Evolutionary conservation across 2,888 invertebrate genomes (phyloP).

Genomic region (Pteria penguin): DNA sequence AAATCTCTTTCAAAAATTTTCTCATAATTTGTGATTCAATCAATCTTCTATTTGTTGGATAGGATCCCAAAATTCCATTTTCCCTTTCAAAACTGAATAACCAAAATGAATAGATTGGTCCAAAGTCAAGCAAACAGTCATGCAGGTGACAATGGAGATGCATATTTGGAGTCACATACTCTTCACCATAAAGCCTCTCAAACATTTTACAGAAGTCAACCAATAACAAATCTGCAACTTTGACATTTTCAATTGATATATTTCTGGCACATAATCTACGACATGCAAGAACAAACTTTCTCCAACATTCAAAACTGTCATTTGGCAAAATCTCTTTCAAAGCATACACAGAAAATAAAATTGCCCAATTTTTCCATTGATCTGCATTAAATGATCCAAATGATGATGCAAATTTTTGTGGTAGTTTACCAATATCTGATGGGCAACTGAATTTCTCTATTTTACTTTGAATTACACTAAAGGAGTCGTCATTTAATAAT

Average conservation of each 20-base stretch:
- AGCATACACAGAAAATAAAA: conserved; percentile 34
- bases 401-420: conserved; percentile 5
- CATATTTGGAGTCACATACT: conserved; percentile 29
- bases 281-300: conserved; percentile 33
- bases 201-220: conserved; percentile 16
- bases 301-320: conserved; percentile 29
- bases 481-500: conserved; percentile 4
- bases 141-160: conserved; percentile 25
- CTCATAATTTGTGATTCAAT: conserved; percentile 19
- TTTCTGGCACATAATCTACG: conserved; percentile 17
- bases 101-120: conserved; percentile 24
- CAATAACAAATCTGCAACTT: conserved; percentile 15
- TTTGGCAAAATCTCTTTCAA: conserved; percentile 20
- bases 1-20: conserved; percentile 19
- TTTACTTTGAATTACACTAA: not conserved
- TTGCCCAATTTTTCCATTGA: conserved; percentile 34
- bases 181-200: conserved; percentile 20
- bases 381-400: too few species aligned
- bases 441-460: conserved; percentile 5
- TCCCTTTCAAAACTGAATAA: too few species aligned
- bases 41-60: conserved; percentile 18
- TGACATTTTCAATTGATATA: conserved; percentile 25
- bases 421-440: conserved; percentile 16
- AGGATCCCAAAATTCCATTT: conserved; percentile 22
- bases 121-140: conserved; percentile 28